Percentiles rank a stretch among this genome's conserved stretches.
These are phyloP conservation scores for Pangasius macronema DNA, from an alignment of 2,797 vertebrate species.

Conservation along the genomic window DNA sequence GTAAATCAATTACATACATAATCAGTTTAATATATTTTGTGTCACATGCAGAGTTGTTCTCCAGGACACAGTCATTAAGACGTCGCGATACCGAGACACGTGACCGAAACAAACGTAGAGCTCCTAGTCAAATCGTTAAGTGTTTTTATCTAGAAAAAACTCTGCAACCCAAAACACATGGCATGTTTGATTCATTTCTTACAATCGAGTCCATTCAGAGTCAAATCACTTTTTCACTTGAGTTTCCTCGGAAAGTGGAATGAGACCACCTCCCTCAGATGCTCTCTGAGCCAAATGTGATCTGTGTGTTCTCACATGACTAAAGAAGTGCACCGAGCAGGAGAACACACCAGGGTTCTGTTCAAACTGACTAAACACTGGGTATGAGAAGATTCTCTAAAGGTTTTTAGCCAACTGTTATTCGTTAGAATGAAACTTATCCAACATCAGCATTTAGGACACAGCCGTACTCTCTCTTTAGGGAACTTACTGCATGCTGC, in stretches of 20 bases:
- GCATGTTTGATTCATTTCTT: neutral
- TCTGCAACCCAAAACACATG: neutral
- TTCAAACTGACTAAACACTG: conserved; percentile 2
- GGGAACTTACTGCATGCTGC: conserved; percentile 22
- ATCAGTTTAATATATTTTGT: neutral
- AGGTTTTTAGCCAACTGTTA: conserved; percentile 2
- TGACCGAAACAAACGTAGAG: too few species aligned
- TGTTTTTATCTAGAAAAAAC: neutral
- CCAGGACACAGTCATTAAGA: too few species aligned
- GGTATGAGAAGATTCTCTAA: neutral
- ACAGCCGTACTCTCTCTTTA: neutral
- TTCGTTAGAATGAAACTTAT: neutral
- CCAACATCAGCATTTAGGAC: conserved; percentile 14
- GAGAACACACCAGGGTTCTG: neutral
- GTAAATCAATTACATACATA: neutral
- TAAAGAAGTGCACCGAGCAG: neutral
- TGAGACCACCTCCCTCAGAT: neutral
- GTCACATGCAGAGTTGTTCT: neutral
- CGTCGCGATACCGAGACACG: too few species aligned
- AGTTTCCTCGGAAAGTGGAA: neutral
- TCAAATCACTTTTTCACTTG: conserved; percentile 1
- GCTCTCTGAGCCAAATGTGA: neutral
- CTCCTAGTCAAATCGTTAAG: too few species aligned
- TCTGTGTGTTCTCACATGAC: neutral
- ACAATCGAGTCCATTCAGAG: neutral